These are phyloP conservation scores for Harlomillsia oculata DNA, from an alignment of 1,140 invertebrate species.

Conservation along the genomic window DNA sequence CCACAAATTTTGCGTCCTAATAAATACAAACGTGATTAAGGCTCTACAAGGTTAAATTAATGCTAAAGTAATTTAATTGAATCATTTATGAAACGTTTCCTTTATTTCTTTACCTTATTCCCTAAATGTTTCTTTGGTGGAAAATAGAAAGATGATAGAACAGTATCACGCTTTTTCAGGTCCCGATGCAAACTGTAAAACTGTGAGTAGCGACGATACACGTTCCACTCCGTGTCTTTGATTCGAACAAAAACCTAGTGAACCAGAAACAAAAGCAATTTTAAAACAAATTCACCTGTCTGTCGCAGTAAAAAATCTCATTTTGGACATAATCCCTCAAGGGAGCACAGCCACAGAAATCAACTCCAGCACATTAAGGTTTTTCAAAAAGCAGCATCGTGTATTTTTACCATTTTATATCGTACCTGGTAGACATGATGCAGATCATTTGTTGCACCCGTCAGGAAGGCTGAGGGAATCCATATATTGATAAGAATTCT, in stretches of 20 bases:
- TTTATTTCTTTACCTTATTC: constrained; percentile 58
- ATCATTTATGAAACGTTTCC: constrained; percentile 22
- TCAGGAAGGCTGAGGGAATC: constrained; percentile 81
- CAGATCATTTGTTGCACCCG: constrained; percentile 60
- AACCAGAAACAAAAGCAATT: background rate
- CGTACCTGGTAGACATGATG: constrained; percentile 81
- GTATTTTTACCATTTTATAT: background rate
- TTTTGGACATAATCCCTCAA: too few species aligned
- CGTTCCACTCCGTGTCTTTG: constrained; percentile 82
- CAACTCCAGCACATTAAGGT: too few species aligned
- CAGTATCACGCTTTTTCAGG: constrained; percentile 68
- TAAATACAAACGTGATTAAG: too few species aligned
- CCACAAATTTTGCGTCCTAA: constrained; percentile 73
- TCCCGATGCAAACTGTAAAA: constrained; percentile 72
- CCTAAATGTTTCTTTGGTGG: constrained; percentile 87
- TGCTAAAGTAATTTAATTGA: constrained; percentile 13
- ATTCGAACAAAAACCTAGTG: constrained; percentile 69
- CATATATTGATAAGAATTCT: constrained; percentile 69
- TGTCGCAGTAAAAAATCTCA: too few species aligned
- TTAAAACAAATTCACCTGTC: too few species aligned
- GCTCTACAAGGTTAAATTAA: too few species aligned
- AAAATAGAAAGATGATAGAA: constrained; percentile 71
- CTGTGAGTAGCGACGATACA: constrained; percentile 81
- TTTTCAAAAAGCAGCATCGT: constrained; percentile 2
- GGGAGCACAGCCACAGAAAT: too few species aligned